Evolutionary conservation across 2,888 invertebrate species (phyloP).

Genomic region (Meghimatium bilineatum): DNA sequence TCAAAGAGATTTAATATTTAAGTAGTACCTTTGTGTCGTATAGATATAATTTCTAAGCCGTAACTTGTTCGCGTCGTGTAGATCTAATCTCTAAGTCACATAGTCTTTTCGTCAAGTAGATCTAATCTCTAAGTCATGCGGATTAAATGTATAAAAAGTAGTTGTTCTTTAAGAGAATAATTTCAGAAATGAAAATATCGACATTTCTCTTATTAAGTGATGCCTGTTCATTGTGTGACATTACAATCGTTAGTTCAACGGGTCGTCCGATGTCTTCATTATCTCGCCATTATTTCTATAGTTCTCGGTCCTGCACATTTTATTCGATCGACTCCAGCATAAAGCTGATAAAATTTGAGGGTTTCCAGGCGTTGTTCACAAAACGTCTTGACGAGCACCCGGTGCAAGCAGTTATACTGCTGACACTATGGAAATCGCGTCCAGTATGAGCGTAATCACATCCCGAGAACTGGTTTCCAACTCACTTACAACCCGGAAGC

Average conservation of each 20-base stretch:
- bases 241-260: neutral
- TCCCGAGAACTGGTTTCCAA: neutral
- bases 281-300: neutral
- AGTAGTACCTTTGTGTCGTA: no score
- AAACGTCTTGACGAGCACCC: slow-evolving; percentile 16
- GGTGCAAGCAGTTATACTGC: neutral
- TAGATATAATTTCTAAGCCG: no score
- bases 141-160: no score
- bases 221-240: neutral
- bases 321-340: neutral
- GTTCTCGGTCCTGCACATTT: neutral
- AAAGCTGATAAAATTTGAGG: slow-evolving; percentile 21
- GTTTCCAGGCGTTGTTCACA: neutral
- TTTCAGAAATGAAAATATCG: neutral
- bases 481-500: neutral
- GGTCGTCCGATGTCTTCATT: neutral
- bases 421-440: neutral
- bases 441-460: slow-evolving; percentile 8
- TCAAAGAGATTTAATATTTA: no score
- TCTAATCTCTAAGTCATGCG: no score
- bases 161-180: no score
- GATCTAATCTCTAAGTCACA: no score
- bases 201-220: no score
- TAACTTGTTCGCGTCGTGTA: no score
- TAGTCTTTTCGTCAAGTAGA: no score